Evolutionary conservation across 1,140 invertebrate genomes (phyloP), one percentile per base, ranked within the genome.

Genomic region (Cheumatopsyche charites): DNA sequence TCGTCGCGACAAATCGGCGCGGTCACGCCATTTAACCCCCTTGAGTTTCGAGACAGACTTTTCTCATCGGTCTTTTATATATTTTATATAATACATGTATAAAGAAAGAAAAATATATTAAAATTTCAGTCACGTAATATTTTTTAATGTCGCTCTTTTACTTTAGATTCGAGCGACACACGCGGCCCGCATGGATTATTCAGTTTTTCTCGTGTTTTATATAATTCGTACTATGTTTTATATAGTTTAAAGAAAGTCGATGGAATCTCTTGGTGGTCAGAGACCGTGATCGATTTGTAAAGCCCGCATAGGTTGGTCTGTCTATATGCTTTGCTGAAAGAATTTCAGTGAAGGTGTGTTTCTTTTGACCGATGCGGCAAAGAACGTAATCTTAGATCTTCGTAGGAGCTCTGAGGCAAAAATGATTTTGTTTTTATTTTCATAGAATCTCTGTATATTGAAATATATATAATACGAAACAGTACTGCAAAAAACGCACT

Each of bases 91-190:
- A 6, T 21, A 13, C 17, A 13, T 1, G 61, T 19, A n/a, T n/a
- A 36, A 36, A 13, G 15, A 17, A 52, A 15, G 15, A 17, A 15
- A 52, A 52, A 9, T 26, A 45, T 21, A 7, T 49, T 11, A 42
- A 68, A 29, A 68, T 55, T 55, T 55, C 47, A 19, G 66, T 68
- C 66, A 68, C 66, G 66, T 68, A 68, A 68, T 25, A 68, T 55
- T 68, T 68, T 68, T 55, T 68, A 68, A 68, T 68, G 66, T 21
- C 41, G 5, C 42, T 68, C 19, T 68, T 55, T 58, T 19, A 21
- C 55, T 58, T 58, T 58, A 13, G 47, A 52, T 9, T 52, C 47
- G 47, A 19, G 23, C 21, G 55, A 58, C 55, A 58, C 55, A 58
- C 55, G 55, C 55, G 55, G 7, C 21, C 23, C 55, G 21, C 23